Conservation (phyloP, 2,113 vertebrate genomes). For the Leiothrix lutea region DNA sequence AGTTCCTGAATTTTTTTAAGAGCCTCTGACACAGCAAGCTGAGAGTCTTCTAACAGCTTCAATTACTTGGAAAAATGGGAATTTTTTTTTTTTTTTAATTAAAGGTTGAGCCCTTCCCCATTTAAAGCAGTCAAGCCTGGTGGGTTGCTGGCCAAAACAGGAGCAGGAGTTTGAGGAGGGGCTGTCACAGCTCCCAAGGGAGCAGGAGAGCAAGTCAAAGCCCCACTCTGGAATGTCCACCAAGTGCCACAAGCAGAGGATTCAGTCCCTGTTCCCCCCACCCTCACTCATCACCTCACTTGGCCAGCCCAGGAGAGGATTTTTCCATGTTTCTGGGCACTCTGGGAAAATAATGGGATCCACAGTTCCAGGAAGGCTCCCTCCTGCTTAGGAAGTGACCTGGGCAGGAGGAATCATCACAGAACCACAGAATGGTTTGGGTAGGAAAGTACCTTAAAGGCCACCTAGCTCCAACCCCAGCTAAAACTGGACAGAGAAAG, state of each 20-base stretch:
- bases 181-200: accelerated
- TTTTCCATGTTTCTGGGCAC: not conserved
- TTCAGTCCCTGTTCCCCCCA: not conserved
- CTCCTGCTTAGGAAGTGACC: accelerated
- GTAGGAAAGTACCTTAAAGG: not conserved
- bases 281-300: not conserved
- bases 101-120: not conserved
- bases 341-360: not conserved
- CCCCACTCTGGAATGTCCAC: not conserved
- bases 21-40: not conserved
- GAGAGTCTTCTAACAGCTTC: not conserved
- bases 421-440: not conserved
- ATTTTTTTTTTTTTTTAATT: not conserved
- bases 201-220: not conserved
- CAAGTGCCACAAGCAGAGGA: not conserved
- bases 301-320: not conserved
- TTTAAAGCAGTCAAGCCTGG: not conserved
- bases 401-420: not conserved
- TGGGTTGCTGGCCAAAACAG: not conserved
- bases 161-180: not conserved
- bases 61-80: not conserved
- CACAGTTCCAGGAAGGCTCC: not conserved
- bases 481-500: not conserved
- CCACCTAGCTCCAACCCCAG: not conserved
- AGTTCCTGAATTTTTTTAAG: not conserved